phyloP scores from a whole-genome alignment of 1,140 invertebrate genomes.

The Gryllus bimaculatus region DNA sequence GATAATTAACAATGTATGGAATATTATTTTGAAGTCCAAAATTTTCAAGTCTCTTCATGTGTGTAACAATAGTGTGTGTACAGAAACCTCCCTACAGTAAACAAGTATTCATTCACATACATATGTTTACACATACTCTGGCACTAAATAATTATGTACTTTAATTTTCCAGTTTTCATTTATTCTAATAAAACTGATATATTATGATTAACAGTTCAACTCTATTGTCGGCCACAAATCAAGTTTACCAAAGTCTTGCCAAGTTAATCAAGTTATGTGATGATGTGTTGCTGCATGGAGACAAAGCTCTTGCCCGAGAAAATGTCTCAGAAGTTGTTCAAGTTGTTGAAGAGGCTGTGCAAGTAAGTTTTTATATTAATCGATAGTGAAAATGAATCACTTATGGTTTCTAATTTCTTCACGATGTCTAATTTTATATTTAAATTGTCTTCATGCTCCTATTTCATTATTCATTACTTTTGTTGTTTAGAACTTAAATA shows the following conservation, averaged over 20 bases:
- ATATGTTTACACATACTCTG: neutral
- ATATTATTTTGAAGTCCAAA: too few relatives aligned
- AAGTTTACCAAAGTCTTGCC: constrained; percentile 77
- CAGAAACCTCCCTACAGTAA: too few relatives aligned
- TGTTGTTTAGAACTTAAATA: too few relatives aligned
- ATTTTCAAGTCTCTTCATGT: too few relatives aligned
- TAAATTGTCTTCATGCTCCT: neutral
- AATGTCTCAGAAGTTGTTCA: constrained; percentile 70
- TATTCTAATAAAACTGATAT: neutral
- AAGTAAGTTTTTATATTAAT: constrained; percentile 38
- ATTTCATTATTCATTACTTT: neutral
- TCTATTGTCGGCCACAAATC: constrained; percentile 66
- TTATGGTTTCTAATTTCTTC: constrained; percentile 12
- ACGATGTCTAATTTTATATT: constrained; percentile 18
- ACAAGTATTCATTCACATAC: too few relatives aligned
- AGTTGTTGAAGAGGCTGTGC: constrained; percentile 66
- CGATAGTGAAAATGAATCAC: neutral
- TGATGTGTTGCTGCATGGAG: constrained; percentile 67
- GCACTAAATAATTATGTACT: neutral
- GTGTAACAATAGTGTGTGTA: too few relatives aligned
- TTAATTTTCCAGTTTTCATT: constrained; percentile 2
- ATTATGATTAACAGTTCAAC: constrained; percentile 40
- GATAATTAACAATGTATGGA: too few relatives aligned
- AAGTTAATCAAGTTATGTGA: constrained; percentile 83
- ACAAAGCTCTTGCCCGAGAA: constrained; percentile 54